Evolutionary conservation across 2,113 vertebrate species (phyloP).

Genomic region (Atractosteus spatula): DNA sequence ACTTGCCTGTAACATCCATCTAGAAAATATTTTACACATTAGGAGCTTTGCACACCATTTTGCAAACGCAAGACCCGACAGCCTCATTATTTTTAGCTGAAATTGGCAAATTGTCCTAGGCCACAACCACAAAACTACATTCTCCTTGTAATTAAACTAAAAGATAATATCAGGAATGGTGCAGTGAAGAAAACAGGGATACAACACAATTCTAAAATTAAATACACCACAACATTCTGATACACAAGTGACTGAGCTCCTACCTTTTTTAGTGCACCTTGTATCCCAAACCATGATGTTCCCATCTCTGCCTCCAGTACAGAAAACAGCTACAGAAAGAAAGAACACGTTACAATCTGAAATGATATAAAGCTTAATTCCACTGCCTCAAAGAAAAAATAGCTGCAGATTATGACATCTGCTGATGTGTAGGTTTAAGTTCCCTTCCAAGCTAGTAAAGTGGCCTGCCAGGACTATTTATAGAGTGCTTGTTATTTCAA

Average conservation of each 20-base stretch:
- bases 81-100: no score
- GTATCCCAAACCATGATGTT: conserved; percentile 98
- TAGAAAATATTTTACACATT: conserved; percentile 33
- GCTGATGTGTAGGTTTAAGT: not conserved
- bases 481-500: not conserved
- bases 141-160: not conserved
- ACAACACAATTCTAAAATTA: no score
- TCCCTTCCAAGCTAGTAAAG: not conserved
- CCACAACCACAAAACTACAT: no score
- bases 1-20: conserved; percentile 94
- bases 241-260: not conserved
- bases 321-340: conserved; percentile 81
- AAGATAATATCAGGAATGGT: not conserved
- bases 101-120: no score
- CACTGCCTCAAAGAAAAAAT: not conserved
- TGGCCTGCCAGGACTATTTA: not conserved
- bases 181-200: no score
- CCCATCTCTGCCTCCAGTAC: conserved; percentile 92
- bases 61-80: no score
- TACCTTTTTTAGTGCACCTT: conserved; percentile 96
- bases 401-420: not conserved
- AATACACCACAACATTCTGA: no score
- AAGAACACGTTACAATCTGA: not conserved
- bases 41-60: no score
- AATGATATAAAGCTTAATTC: not conserved